Percentiles rank a stretch among this genome's conserved stretches.
Evolutionary conservation across 2,797 vertebrate species (phyloP).

Genomic region (Pseudochirops corinnae): DNA sequence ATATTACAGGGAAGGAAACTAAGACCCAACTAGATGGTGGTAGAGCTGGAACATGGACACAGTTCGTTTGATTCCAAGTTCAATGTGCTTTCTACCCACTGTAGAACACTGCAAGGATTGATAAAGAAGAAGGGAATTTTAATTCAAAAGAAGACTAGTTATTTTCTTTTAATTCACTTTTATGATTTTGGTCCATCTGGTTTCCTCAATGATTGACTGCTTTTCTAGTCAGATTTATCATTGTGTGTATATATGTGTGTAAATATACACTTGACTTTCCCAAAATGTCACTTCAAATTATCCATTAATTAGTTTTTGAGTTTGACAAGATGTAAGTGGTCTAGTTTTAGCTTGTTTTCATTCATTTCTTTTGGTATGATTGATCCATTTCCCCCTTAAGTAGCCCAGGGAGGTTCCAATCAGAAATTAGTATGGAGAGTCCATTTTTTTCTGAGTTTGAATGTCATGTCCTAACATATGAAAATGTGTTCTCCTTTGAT

Average conservation of each 20-base stretch:
- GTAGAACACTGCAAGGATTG: neutral
- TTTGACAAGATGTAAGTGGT: neutral
- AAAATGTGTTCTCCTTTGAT: constrained; percentile 46
- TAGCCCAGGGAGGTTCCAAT: constrained; percentile 1
- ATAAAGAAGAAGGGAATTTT: constrained; percentile 7
- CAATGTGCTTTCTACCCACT: neutral
- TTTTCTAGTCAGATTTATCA: constrained; percentile 5
- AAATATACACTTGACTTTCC: neutral
- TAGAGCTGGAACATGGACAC: neutral
- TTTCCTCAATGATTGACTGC: neutral
- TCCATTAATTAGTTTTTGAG: neutral
- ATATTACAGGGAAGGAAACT: neutral
- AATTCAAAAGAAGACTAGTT: neutral
- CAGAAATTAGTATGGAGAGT: constrained; percentile 29
- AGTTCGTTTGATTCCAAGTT: neutral
- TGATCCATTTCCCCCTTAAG: constrained; percentile 15
- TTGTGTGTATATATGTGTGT: constrained; percentile 20
- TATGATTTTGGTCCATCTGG: neutral
- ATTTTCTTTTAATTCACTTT: neutral
- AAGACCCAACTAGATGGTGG: neutral
- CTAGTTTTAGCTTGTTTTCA: constrained; percentile 45
- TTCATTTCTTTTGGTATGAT: neutral
- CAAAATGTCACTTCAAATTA: neutral
- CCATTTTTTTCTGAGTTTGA: constrained; percentile 6
- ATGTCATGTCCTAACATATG: neutral